Conservation (phyloP, 2,797 vertebrate species). For the Xyrichtys novacula region DNA sequence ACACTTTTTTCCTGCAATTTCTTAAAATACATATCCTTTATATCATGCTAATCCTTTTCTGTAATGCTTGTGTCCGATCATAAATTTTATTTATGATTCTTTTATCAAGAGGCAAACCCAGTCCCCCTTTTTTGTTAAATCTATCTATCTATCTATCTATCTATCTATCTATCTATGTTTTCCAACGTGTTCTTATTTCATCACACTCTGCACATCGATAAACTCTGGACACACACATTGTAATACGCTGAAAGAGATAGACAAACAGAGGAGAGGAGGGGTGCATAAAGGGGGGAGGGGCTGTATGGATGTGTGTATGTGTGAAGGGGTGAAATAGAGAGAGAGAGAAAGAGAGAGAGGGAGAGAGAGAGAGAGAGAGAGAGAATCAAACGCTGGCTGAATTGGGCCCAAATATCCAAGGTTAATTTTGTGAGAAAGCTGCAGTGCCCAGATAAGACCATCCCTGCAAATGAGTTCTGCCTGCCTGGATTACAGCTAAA, state of each 20-base stretch:
- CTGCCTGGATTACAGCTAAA: constrained; percentile 99
- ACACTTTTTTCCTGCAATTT: no score
- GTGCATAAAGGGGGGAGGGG: constrained; percentile 67
- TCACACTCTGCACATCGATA: constrained; percentile 84
- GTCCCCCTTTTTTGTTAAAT: no score
- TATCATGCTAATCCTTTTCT: no score
- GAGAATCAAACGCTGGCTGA: constrained; percentile 98
- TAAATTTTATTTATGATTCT: no score
- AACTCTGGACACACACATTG: constrained; percentile 83
- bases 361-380: constrained; percentile 72
- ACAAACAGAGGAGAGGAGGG: constrained; percentile 45
- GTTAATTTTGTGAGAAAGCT: constrained; percentile 99
- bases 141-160: constrained; percentile 25
- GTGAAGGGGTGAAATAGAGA: constrained; percentile 43
- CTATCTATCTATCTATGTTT: constrained; percentile 17
- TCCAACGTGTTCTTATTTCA: constrained; percentile 80
- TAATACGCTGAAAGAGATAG: constrained; percentile 38
- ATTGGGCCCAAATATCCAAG: constrained; percentile 99
- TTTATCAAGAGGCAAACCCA: no score
- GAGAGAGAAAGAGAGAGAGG: constrained; percentile 53
- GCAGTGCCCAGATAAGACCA: constrained; percentile 98
- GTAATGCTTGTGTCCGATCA: no score
- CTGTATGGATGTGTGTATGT: constrained; percentile 60
- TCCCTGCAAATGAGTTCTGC: constrained; percentile 99
- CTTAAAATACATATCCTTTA: no score